These are phyloP conservation scores for Tapera naevia DNA, from an alignment of 2,797 vertebrate genomes.

Conservation along the genomic window DNA sequence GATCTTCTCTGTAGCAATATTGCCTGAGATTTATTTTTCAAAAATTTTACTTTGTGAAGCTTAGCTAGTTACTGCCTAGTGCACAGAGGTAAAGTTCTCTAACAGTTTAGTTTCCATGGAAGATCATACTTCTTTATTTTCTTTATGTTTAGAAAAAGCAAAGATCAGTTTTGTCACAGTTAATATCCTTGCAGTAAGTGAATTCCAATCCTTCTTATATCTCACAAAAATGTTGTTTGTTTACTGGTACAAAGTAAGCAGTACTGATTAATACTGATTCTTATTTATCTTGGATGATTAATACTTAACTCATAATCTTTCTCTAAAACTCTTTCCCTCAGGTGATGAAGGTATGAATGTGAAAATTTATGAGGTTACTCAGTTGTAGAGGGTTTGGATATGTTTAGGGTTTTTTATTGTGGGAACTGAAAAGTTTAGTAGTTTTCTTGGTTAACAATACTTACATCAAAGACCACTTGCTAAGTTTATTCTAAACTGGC, in stretches of 20 bases:
- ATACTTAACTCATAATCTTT: neutral
- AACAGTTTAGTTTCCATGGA: neutral
- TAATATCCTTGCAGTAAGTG: neutral
- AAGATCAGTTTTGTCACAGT: neutral
- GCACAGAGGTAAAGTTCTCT: neutral
- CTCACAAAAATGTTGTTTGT: neutral
- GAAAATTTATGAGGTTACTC: neutral
- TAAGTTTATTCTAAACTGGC: neutral
- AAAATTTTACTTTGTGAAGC: neutral
- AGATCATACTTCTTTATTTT: neutral
- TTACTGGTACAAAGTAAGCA: neutral
- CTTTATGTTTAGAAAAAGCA: neutral
- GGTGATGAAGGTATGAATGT: neutral
- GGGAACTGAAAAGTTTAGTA: neutral
- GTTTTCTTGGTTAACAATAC: neutral
- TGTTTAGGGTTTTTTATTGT: neutral
- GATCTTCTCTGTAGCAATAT: neutral
- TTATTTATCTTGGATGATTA: neutral
- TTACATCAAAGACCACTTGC: neutral
- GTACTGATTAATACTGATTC: too few relatives aligned
- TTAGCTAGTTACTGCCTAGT: neutral
- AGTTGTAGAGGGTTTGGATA: accelerated
- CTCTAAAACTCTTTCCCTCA: neutral
- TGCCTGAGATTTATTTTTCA: neutral
- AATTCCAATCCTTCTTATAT: neutral